These are phyloP conservation scores for Fringilla coelebs DNA, from an alignment of 2,797 vertebrate species.

Conservation along the genomic window DNA sequence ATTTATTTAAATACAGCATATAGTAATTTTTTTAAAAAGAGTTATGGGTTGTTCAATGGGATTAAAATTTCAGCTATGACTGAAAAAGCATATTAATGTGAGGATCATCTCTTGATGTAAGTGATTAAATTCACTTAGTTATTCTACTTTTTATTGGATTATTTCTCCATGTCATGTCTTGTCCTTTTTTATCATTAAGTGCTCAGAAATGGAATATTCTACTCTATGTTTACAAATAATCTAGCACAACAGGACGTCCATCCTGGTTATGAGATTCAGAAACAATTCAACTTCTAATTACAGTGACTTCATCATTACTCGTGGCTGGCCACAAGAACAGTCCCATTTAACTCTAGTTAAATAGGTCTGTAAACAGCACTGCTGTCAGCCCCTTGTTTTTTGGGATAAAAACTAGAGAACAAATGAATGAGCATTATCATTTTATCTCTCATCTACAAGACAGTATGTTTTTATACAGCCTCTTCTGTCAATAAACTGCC, in stretches of 20 bases:
- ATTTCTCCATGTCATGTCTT: background rate
- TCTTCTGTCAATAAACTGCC: background rate
- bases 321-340: background rate
- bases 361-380: background rate
- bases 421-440: background rate
- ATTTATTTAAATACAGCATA: background rate
- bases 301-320: background rate
- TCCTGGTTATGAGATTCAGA: background rate
- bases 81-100: background rate
- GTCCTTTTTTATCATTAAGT: background rate
- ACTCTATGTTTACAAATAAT: background rate
- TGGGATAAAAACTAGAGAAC: background rate
- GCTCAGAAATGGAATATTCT: background rate
- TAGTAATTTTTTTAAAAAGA: background rate
- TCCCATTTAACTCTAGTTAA: background rate
- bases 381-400: background rate
- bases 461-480: background rate
- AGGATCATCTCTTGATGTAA: background rate
- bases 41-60: background rate
- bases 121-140: background rate
- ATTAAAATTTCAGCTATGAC: background rate
- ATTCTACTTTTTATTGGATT: background rate
- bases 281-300: constrained; percentile 1
- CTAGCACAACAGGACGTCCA: background rate
- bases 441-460: background rate